Percentiles rank a stretch among this genome's conserved stretches.
These are phyloP conservation scores for Podiceps cristatus DNA, from an alignment of 2,113 vertebrate genomes.

Conservation along the genomic window DNA sequence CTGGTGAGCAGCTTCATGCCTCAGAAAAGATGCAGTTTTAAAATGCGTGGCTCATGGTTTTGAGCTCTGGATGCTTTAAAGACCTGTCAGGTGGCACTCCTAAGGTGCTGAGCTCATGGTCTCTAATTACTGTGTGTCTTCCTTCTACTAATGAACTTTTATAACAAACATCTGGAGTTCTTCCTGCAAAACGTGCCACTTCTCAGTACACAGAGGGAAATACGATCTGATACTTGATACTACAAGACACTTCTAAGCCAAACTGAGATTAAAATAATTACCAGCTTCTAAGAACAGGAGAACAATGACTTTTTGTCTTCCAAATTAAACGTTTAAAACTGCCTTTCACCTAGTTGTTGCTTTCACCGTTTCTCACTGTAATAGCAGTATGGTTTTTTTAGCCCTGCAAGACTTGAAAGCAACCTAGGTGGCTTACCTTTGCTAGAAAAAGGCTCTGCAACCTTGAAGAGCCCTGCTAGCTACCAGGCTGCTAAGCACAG, in stretches of 20 bases:
- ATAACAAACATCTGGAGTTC: conserved; percentile 9
- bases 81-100: neutral
- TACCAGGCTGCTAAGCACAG: neutral
- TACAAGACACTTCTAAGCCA: neutral
- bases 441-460: neutral
- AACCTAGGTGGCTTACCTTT: neutral
- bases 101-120: neutral
- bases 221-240: neutral
- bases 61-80: neutral
- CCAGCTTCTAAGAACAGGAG: conserved; percentile 8
- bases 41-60: neutral
- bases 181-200: neutral
- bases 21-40: neutral
- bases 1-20: neutral
- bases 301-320: conserved; percentile 26
- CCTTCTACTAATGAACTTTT: neutral
- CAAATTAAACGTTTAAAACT: neutral
- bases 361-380: neutral
- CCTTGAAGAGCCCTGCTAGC: neutral
- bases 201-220: neutral
- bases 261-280: neutral
- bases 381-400: neutral
- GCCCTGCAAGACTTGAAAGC: neutral
- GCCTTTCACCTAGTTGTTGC: conserved; percentile 4
- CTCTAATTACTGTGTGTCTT: neutral